These are phyloP conservation scores for Lepidurus arcticus DNA, from an alignment of 1,140 invertebrate species.

Conservation along the genomic window DNA sequence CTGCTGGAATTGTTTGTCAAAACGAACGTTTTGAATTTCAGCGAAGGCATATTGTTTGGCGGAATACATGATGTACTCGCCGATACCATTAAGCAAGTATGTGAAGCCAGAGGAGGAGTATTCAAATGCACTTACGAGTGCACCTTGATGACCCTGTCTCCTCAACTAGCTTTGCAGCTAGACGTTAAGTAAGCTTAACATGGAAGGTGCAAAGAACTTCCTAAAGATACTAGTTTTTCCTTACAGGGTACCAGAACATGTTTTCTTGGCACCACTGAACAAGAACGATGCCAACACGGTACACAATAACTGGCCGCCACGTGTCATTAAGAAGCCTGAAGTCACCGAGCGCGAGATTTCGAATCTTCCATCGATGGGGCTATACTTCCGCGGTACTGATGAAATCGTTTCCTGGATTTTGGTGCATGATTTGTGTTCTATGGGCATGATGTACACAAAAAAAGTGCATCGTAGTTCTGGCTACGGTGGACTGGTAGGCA, in stretches of 20 bases:
- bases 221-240: neutral
- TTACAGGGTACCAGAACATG: neutral
- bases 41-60: neutral
- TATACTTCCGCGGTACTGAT: neutral
- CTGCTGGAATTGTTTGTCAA: neutral
- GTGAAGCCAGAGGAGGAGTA: neutral
- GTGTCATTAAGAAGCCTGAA: neutral
- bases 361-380: neutral
- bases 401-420: constrained; percentile 4
- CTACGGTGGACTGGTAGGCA: neutral
- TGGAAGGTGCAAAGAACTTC: neutral
- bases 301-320: neutral
- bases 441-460: neutral
- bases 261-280: neutral
- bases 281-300: neutral
- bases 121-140: neutral
- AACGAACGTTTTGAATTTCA: neutral
- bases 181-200: neutral
- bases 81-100: neutral
- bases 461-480: neutral
- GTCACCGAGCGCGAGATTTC: neutral
- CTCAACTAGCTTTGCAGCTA: neutral
- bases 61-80: neutral
- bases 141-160: neutral
- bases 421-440: neutral